These are phyloP conservation scores for Falco concolor DNA, from an alignment of 2,797 vertebrate genomes.

Conservation along the genomic window DNA sequence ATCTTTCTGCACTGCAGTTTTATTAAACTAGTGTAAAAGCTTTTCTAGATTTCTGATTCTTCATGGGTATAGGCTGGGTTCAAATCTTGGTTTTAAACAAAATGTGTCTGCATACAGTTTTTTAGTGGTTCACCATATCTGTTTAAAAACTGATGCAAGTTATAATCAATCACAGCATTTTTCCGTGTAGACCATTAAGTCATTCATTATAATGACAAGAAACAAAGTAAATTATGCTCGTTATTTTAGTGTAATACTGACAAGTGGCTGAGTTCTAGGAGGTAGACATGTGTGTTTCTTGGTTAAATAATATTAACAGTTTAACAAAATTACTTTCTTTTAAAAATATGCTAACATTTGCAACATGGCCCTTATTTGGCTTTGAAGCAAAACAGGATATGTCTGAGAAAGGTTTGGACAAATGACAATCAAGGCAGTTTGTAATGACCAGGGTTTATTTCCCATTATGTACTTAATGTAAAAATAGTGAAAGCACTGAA, in stretches of 20 bases:
- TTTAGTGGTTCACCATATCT: neutral
- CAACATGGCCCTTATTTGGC: neutral
- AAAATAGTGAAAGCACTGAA: neutral
- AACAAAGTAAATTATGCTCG: neutral
- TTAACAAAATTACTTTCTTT: neutral
- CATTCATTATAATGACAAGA: neutral
- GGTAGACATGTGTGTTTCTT: neutral
- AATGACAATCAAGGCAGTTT: neutral
- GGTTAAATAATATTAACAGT: neutral
- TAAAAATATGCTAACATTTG: rapidly evolving
- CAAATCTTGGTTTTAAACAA: neutral
- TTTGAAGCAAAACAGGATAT: neutral
- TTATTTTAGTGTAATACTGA: neutral
- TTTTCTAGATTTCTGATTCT: neutral
- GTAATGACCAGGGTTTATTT: neutral
- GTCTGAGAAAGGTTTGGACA: neutral
- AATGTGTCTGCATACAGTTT: neutral
- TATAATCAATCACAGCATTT: neutral
- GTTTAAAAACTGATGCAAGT: neutral
- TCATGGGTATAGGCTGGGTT: neutral
- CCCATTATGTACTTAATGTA: rapidly evolving
- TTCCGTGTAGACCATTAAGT: neutral
- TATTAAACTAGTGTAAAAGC: neutral
- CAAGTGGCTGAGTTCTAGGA: neutral
- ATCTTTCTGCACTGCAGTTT: neutral